Evolutionary conservation across 1,140 invertebrate genomes (phyloP), one percentile per base, ranked within the genome.

Genomic region (Bombus pyrosoma): DNA sequence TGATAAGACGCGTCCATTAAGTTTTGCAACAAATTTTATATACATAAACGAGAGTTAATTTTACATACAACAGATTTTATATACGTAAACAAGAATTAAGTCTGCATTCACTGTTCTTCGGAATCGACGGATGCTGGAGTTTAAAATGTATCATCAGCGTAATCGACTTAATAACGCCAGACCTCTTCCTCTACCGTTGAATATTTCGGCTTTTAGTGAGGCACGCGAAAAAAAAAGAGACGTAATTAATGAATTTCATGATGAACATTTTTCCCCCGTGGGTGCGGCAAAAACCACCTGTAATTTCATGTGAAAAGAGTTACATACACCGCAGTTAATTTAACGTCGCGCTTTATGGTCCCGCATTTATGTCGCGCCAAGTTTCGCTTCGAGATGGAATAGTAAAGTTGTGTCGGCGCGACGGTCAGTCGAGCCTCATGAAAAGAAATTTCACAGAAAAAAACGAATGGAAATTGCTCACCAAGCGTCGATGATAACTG

Each of bases 231-330:
- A 57, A 32, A 53, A 53, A 75, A 28, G 22, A 34, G 5, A 0
- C 22, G 59, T 82, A 82, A 82, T 82, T 82, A 82, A 83, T 83
- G 72, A 83, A 83, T 83, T 83, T 83, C 81, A 53, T 72, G 72
- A 59, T 47, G 81, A 75, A 83, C 71, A 74, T 74, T 82, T 64
- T 75, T 32, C 41, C 71, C 22, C 5, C 22, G 41, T 34, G 59
- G 59, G 37, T 13, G 18, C 3, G 15, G 47, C n/a, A 74, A 74
- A 82, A 74, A 75, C 81, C 81, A 83, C 81, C 81, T 83, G 81
- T 83, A 83, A 83, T 83, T 83, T 75, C 72, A 83, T 41, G 41
- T 75, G 72, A 75, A 66, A 83, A 66, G 81, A 83, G 72, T 76
- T 83, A 83, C 81, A 75, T 66, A 64, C 81, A 83, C 32, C 57